phyloP scores from a whole-genome alignment of 2,888 invertebrate genomes.

The Spicauda simplicius region DNA sequence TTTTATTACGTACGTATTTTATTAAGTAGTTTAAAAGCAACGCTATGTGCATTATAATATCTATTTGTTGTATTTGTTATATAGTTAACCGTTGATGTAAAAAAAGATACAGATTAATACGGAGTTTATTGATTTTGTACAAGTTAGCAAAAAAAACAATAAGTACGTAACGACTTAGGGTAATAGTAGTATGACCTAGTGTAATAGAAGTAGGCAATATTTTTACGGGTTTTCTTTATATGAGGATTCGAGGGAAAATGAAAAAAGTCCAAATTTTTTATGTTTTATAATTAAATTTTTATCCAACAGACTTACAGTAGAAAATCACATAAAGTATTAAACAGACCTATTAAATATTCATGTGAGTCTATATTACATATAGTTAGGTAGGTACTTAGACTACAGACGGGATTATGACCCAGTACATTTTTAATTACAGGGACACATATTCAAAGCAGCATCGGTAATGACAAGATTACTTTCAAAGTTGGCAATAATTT shows the following conservation, averaged over 20 bases:
- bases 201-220: too few relatives aligned
- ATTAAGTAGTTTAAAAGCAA: not conserved
- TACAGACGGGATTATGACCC: constrained; percentile 84
- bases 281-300: constrained; percentile 77
- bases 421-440: constrained; percentile 80
- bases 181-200: too few relatives aligned
- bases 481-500: constrained; percentile 46
- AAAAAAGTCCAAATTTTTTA: constrained; percentile 35
- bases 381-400: constrained; percentile 82
- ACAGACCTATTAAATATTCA: constrained; percentile 84
- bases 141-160: too few relatives aligned
- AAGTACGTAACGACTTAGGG: too few relatives aligned
- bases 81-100: not conserved
- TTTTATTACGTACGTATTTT: not conserved
- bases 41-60: not conserved
- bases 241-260: not conserved
- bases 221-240: too few relatives aligned
- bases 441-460: constrained; percentile 69
- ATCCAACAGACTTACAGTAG: constrained; percentile 84
- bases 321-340: constrained; percentile 84
- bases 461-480: constrained; percentile 42
- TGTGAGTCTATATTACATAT: constrained; percentile 85
- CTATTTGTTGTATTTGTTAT: not conserved
- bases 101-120: too few relatives aligned
- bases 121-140: too few relatives aligned